phyloP scores from a whole-genome alignment of 1,140 invertebrate genomes.

The Ips nitidus region DNA sequence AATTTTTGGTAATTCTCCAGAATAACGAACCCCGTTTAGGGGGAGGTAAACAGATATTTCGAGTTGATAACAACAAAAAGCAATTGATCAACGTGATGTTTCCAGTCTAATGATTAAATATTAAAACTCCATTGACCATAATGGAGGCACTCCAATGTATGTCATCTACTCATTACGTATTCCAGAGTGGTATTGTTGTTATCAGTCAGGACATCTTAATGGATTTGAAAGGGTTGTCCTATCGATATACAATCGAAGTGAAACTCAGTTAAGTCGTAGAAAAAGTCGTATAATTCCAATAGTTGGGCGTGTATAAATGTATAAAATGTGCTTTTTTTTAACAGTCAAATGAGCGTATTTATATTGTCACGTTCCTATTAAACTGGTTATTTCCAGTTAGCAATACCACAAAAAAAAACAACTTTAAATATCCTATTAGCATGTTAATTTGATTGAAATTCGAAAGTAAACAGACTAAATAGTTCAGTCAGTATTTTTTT shows the following conservation, averaged over 20 bases:
- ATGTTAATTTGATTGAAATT: too few species aligned
- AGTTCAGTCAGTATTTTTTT: too few species aligned
- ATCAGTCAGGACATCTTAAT: conserved; percentile 12
- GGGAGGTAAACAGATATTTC: not conserved
- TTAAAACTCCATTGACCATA: conserved; percentile 14
- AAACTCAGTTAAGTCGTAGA: too few species aligned
- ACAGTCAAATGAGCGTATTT: too few species aligned
- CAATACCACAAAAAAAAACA: too few species aligned
- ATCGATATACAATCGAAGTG: not conserved
- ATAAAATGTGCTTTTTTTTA: too few species aligned
- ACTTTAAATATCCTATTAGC: too few species aligned
- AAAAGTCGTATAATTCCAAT: too few species aligned
- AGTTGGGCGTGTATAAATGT: too few species aligned
- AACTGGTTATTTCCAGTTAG: too few species aligned
- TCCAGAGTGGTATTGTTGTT: conserved; percentile 5
- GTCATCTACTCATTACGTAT: conserved; percentile 14
- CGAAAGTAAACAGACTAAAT: too few species aligned
- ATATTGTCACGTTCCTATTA: too few species aligned
- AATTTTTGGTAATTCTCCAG: not conserved
- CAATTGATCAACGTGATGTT: conserved; percentile 20
- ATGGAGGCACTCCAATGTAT: conserved; percentile 17
- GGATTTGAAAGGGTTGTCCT: conserved; percentile 7
- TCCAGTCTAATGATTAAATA: conserved; percentile 23
- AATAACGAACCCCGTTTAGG: not conserved
- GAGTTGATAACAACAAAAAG: conserved; percentile 11